Evolutionary conservation across 2,797 vertebrate species (phyloP).

Genomic region (Smutsia temminckii): DNA sequence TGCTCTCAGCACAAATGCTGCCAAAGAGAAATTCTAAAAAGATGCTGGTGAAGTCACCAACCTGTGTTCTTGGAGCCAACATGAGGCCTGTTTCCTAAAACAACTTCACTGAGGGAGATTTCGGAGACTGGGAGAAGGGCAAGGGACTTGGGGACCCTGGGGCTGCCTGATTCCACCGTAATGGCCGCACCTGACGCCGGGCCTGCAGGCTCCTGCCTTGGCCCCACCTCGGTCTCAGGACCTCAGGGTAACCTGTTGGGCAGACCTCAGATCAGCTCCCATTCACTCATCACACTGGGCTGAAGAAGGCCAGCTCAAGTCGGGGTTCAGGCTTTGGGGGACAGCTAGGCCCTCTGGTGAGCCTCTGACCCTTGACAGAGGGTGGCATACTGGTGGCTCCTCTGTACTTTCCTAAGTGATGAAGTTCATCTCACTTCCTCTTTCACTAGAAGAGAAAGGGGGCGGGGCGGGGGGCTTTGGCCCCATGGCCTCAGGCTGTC

Average conservation of each 20-base stretch:
- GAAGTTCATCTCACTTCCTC: conserved; percentile 59
- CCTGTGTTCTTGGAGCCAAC: conserved; percentile 10
- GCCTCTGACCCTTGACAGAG: neutral
- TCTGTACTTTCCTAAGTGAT: conserved; percentile 53
- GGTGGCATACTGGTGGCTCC: neutral
- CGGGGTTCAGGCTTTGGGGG: neutral
- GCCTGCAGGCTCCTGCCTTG: neutral
- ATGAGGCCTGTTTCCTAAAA: neutral
- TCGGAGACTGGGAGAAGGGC: neutral
- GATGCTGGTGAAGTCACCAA: conserved; percentile 57
- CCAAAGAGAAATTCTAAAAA: conserved; percentile 65
- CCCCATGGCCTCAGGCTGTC: neutral
- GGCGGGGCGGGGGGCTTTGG: neutral
- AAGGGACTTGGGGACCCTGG: neutral
- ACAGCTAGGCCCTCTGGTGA: neutral
- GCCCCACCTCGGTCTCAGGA: neutral
- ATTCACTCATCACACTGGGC: neutral
- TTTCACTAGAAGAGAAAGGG: conserved; percentile 50
- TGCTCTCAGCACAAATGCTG: neutral
- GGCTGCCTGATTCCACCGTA: neutral
- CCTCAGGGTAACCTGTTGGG: neutral
- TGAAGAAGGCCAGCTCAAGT: neutral
- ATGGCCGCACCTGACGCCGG: neutral
- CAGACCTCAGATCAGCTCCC: neutral
- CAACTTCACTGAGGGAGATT: neutral